Evolutionary conservation across 2,113 vertebrate species (phyloP), one percentile per base, ranked within the genome.

Genomic region (Fregetta grallaria): DNA sequence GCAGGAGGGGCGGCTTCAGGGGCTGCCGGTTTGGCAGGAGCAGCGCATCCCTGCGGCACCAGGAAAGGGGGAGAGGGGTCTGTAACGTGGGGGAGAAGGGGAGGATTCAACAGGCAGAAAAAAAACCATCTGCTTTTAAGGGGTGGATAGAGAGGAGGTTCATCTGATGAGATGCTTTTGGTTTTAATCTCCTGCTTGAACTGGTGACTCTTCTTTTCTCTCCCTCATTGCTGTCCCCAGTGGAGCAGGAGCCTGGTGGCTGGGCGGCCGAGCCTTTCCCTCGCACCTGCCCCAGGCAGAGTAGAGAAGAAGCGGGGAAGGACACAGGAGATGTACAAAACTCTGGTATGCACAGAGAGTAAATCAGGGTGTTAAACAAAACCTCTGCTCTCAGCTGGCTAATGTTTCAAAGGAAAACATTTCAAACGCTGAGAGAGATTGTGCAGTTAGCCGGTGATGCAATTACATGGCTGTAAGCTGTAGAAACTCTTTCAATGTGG

Each of bases 401-500:
- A 80, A 68, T 71, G 90, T 96, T 98, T 98, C 96, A 98, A 98
- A 98, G 91, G 95, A 96, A 97, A 98, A 90, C 92, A 92, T 92
- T 97, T 97, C 95, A 96, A 96, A 97, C 45, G 50, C 86, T 50
- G 88, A 77, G 91, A 75, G 79, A 92, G 93, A 94, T 88, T 94
- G 96, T 96, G 86, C 96, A 96, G 97, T 44, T 86, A 96, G 94
- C 96, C 55, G 11, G 96, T 89, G 97, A 96, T 97, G 96, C 97
- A 96, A 96, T 96, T 97, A 98, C 97, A 98, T 96, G 97, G 89
- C 97, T 97, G 96, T 97, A 94, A 97, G 95, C 97, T 95, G 94
- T 90, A 97, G 93, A 97, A 97, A 93, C 92, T 90, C 93, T 95
- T 97, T 97, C 97, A 94, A n/a, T 95, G 93, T 96, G 94, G 96